These are phyloP conservation scores for Phaonia tiefii DNA, from an alignment of 2,888 invertebrate species.

Conservation along the genomic window DNA sequence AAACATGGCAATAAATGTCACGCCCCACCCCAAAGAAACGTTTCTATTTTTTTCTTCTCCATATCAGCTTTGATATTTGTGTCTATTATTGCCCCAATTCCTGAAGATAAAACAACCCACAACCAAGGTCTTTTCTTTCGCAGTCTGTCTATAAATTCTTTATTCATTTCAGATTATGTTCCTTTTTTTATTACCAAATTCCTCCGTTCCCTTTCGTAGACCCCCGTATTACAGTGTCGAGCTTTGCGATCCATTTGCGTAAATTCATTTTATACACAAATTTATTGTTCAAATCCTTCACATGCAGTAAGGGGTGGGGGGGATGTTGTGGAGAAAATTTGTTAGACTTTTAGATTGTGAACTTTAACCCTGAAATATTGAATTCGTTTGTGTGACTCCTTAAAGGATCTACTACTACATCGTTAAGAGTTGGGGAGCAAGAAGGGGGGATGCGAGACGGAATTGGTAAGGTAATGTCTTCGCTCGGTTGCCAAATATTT, in stretches of 20 bases:
- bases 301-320: neutral
- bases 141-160: slow-evolving; percentile 17
- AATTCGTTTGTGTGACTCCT: slow-evolving; percentile 4
- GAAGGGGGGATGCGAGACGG: too few species aligned
- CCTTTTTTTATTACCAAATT: slow-evolving; percentile 5
- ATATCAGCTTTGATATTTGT: neutral
- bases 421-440: neutral
- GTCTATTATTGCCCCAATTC: neutral
- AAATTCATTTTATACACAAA: slow-evolving; percentile 14
- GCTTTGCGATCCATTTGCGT: neutral
- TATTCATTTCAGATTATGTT: slow-evolving; percentile 6
- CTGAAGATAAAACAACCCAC: too few species aligned
- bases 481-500: slow-evolving; percentile 24
- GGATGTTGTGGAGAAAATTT: neutral
- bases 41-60: neutral
- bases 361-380: slow-evolving; percentile 21
- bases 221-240: neutral
- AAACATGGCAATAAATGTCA: slow-evolving; percentile 53
- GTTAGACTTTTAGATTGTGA: neutral
- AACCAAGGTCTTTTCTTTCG: neutral
- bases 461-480: too few species aligned
- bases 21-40: neutral
- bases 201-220: neutral
- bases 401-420: slow-evolving; percentile 2
- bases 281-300: neutral